Evolutionary conservation across 2,797 vertebrate species (phyloP).

Genomic region (Sitta carolinensis): DNA sequence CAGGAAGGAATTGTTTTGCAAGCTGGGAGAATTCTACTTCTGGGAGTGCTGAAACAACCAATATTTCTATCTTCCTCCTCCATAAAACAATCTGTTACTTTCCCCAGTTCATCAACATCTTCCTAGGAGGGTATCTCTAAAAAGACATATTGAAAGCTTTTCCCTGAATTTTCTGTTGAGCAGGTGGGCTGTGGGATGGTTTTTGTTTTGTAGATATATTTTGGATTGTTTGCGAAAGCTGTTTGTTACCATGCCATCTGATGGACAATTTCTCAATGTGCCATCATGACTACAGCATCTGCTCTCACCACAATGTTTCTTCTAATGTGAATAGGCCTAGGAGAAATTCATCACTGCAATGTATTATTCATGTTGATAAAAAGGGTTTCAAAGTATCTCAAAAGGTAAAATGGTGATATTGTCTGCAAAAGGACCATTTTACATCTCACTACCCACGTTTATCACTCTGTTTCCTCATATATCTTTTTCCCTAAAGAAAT

Average conservation of each 20-base stretch:
- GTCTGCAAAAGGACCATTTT: background rate
- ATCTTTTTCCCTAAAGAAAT: background rate
- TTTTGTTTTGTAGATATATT: constrained; percentile 27
- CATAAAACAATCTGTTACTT: constrained; percentile 10
- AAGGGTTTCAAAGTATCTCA: background rate
- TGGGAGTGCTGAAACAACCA: background rate
- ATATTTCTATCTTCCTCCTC: constrained; percentile 13
- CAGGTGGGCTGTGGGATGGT: constrained; percentile 32
- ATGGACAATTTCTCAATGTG: constrained; percentile 35
- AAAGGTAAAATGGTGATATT: background rate
- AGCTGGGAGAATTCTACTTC: background rate
- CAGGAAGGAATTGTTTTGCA: background rate
- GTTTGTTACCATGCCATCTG: constrained; percentile 36
- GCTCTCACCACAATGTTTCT: constrained; percentile 7
- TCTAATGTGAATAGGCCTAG: background rate
- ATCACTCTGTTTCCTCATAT: background rate
- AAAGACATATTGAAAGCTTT: constrained; percentile 11
- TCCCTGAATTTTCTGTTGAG: background rate
- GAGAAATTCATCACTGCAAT: constrained; percentile 19
- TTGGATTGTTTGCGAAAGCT: constrained; percentile 56
- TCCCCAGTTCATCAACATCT: constrained; percentile 1
- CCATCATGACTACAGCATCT: constrained; percentile 33
- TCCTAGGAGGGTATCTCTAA: background rate
- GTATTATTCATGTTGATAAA: background rate
- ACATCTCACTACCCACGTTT: background rate